Evolutionary conservation across 2,888 invertebrate genomes (phyloP).

Genomic region (Andrena dorsata): DNA sequence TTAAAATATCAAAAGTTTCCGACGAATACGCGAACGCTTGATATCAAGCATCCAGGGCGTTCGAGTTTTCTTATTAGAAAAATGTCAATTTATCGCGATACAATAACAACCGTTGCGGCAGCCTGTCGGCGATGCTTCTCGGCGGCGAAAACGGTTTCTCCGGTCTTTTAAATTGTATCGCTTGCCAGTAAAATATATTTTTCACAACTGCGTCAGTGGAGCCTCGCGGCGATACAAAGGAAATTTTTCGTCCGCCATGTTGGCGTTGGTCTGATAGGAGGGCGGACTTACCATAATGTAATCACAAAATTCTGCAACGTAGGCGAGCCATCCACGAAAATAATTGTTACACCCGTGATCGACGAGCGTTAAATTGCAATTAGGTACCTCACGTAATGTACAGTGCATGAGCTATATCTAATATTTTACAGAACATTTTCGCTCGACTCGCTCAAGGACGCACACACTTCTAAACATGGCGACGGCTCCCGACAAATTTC

Average conservation of each 20-base stretch:
- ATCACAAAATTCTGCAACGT: conserved; percentile 88
- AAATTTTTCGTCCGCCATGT: conserved; percentile 85
- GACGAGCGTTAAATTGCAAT: conserved; percentile 85
- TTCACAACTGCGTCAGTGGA: conserved; percentile 69
- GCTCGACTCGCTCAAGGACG: conserved; percentile 82
- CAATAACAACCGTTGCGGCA: conserved; percentile 23
- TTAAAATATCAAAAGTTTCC: conserved; percentile 57
- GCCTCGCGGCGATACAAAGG: conserved; percentile 73
- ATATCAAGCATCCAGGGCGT: conserved; percentile 61
- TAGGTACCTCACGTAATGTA: conserved; percentile 87
- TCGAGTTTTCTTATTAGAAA: conserved; percentile 55
- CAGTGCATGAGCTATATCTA: conserved; percentile 85
- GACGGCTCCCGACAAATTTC: conserved; percentile 84
- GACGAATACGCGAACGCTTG: conserved; percentile 59
- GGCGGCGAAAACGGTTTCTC: conserved; percentile 28
- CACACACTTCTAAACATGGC: conserved; percentile 86
- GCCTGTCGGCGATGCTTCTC: background rate
- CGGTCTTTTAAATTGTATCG: conserved; percentile 8
- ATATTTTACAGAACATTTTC: conserved; percentile 86
- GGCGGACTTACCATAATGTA: conserved; percentile 88
- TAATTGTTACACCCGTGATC: conserved; percentile 85
- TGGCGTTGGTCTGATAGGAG: conserved; percentile 84
- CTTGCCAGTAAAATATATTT: conserved; percentile 50
- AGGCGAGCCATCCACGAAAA: conserved; percentile 87
- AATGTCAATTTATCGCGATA: conserved; percentile 50